These are phyloP conservation scores for Oostethus manadensis DNA, from an alignment of 2,113 vertebrate genomes.

Conservation along the genomic window DNA sequence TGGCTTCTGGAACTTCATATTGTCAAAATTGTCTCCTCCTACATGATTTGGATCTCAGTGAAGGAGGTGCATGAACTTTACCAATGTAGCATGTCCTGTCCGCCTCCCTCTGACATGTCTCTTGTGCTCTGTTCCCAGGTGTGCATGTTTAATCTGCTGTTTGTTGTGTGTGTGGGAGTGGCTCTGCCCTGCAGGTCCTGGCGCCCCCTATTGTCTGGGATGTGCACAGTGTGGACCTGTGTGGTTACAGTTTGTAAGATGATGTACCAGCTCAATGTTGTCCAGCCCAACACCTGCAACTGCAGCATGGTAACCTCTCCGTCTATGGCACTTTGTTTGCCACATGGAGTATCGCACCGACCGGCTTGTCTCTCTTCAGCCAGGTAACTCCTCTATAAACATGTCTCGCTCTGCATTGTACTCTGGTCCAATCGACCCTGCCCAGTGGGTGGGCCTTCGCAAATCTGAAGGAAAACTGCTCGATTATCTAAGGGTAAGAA, in stretches of 20 bases:
- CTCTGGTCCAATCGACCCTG: conserved; percentile 79
- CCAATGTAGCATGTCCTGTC: background rate
- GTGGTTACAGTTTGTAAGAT: conserved; percentile 93
- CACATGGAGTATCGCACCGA: background rate
- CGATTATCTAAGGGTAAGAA: conserved; percentile 82
- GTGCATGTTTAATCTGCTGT: conserved; percentile 79
- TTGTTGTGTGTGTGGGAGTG: conserved; percentile 85
- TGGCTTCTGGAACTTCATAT: conserved; percentile 92
- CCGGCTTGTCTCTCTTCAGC: conserved; percentile 33
- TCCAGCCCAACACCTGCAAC: conserved; percentile 79
- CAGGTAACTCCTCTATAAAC: conserved; percentile 57
- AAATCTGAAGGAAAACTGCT: conserved; percentile 80
- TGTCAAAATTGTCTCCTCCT: conserved; percentile 88
- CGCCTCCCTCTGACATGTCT: background rate
- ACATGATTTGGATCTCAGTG: conserved; percentile 90
- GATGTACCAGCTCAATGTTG: conserved; percentile 89
- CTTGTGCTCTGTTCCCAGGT: conserved; percentile 68
- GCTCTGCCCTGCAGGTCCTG: conserved; percentile 84
- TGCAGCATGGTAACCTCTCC: conserved; percentile 76
- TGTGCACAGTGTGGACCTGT: conserved; percentile 92
- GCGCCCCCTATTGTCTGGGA: conserved; percentile 82
- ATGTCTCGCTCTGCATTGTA: conserved; percentile 81
- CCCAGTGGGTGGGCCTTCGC: conserved; percentile 86
- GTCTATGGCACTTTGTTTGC: background rate
- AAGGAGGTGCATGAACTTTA: conserved; percentile 72